These are phyloP conservation scores for Macroteleia sp. DNA, from an alignment of 2,888 invertebrate species.

Conservation along the genomic window DNA sequence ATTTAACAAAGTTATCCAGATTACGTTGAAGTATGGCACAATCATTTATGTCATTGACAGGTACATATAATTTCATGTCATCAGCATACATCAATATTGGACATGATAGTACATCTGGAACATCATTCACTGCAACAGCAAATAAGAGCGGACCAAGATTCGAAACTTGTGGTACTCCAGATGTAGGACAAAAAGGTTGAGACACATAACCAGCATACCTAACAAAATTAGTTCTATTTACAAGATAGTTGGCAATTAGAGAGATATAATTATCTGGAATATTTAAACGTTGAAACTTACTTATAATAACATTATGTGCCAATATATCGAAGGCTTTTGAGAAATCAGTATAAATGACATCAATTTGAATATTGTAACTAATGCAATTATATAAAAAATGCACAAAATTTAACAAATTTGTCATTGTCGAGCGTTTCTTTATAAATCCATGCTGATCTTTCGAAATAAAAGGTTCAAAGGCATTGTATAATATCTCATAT, in stretches of 20 bases:
- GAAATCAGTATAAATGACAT: constrained; percentile 7
- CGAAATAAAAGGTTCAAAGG: neutral
- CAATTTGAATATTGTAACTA: neutral
- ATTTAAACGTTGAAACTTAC: neutral
- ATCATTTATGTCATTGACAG: too few relatives aligned
- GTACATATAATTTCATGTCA: too few relatives aligned
- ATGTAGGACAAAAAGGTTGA: too few relatives aligned
- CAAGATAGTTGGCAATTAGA: neutral
- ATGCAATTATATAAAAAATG: neutral
- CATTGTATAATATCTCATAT: neutral
- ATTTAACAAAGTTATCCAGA: neutral
- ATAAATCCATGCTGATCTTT: neutral
- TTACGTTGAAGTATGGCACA: neutral
- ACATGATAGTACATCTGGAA: too few relatives aligned
- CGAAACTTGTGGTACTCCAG: too few relatives aligned
- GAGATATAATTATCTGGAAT: too few relatives aligned
- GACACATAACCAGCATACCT: too few relatives aligned
- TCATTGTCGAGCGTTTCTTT: neutral
- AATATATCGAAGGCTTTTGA: constrained; percentile 4
- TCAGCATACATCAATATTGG: too few relatives aligned
- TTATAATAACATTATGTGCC: neutral
- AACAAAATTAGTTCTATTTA: too few relatives aligned
- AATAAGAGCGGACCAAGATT: too few relatives aligned
- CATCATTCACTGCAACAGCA: too few relatives aligned
- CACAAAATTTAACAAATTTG: neutral